phyloP scores from a whole-genome alignment of 2,888 invertebrate genomes.

The Brachypterus glaber region DNA sequence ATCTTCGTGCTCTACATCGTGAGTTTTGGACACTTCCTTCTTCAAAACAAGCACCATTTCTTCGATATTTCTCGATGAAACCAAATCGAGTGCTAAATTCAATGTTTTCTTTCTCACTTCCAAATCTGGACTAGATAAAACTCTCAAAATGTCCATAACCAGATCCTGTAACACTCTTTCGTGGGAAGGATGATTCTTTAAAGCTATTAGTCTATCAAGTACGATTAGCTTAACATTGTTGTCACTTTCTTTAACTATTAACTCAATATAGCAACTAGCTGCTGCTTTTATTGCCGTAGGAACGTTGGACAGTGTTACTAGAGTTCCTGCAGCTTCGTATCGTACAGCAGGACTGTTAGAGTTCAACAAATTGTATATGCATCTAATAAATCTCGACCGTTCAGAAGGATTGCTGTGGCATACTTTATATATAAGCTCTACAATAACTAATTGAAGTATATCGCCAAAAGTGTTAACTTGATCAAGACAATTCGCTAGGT shows the following conservation, averaged over 20 bases:
- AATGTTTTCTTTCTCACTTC: slow-evolving; percentile 54
- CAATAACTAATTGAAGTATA: slow-evolving; percentile 95
- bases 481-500: slow-evolving; percentile 87
- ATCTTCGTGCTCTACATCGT: slow-evolving; percentile 80
- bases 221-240: slow-evolving; percentile 99
- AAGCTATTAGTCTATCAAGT: slow-evolving; percentile 80
- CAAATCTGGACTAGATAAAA: slow-evolving; percentile 84
- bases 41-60: slow-evolving; percentile 90
- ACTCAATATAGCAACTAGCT: slow-evolving; percentile 94
- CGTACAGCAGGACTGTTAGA: slow-evolving; percentile 93
- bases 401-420: slow-evolving; percentile 95
- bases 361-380: slow-evolving; percentile 95
- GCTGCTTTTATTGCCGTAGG: slow-evolving; percentile 87
- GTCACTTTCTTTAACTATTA: slow-evolving; percentile 99
- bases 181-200: slow-evolving; percentile 73
- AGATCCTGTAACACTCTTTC: slow-evolving; percentile 81
- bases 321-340: slow-evolving; percentile 97
- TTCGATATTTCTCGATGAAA: slow-evolving; percentile 84
- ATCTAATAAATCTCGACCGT: slow-evolving; percentile 93
- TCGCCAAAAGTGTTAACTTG: slow-evolving; percentile 93
- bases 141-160: slow-evolving; percentile 96
- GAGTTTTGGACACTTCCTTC: slow-evolving; percentile 87
- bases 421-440: slow-evolving; percentile 97
- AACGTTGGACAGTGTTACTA: slow-evolving; percentile 93
- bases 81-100: slow-evolving; percentile 70